A percentile compares a stretch with the other conserved stretches of the same genome.
Conservation (phyloP, 2,797 vertebrate genomes). For the Manis pentadactyla region DNA sequence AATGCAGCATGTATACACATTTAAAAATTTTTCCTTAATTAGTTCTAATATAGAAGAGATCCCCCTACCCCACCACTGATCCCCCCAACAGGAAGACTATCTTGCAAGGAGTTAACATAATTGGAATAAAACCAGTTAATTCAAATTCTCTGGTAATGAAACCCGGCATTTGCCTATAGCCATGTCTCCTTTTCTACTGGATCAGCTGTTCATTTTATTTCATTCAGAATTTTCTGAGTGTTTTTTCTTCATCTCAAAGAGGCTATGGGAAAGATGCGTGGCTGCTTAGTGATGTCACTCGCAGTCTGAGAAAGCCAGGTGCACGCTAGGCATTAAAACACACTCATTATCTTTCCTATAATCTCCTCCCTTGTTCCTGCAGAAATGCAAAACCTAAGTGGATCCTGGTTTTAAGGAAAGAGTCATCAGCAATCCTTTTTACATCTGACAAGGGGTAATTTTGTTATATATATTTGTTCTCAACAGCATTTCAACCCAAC, state of each 20-base stretch:
- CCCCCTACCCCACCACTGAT: too few relatives aligned
- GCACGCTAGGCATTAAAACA: not conserved
- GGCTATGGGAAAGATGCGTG: not conserved
- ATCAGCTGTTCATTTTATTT: not conserved
- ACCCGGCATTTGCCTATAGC: not conserved
- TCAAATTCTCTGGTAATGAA: not conserved
- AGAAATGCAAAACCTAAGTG: not conserved
- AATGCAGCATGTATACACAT: not conserved
- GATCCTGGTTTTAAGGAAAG: not conserved
- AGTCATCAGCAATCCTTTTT: not conserved
- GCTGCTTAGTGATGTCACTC: not conserved
- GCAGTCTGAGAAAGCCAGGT: constrained; percentile 17
- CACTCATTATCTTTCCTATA: not conserved
- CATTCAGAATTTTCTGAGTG: constrained; percentile 46
- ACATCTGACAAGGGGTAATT: not conserved
- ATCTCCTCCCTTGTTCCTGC: not conserved
- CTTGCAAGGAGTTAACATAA: not conserved
- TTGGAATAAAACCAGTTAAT: not conserved
- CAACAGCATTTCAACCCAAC: not conserved
- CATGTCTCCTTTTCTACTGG: not conserved
- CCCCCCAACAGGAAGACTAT: not conserved
- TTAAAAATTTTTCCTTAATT: not conserved
- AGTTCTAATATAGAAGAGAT: not conserved
- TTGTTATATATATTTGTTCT: not conserved
- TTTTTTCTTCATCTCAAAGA: constrained; percentile 27